Percentiles rank a stretch among this genome's conserved stretches.
Conservation (phyloP, 2,888 invertebrate genomes). For the Philereme transversata region DNA sequence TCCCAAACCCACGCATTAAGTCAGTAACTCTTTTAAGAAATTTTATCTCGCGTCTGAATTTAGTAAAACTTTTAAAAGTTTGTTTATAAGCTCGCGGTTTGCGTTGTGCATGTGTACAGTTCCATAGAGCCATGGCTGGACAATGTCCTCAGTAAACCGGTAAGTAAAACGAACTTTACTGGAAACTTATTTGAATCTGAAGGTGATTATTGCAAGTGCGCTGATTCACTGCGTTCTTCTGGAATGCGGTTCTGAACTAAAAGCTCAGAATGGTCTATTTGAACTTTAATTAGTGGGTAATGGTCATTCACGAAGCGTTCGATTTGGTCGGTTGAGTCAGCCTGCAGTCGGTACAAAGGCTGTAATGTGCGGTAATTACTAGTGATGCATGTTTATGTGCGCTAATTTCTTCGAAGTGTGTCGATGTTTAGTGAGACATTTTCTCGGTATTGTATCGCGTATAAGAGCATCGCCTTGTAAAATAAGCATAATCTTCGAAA, state of each 20-base stretch:
- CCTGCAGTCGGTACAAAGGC: conserved; percentile 40
- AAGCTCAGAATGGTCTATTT: conserved; percentile 34
- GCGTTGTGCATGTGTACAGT: conserved; percentile 61
- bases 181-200: conserved; percentile 55
- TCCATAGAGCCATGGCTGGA: conserved; percentile 67
- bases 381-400: conserved; percentile 55
- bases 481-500: too few relatives aligned
- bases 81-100: conserved; percentile 60
- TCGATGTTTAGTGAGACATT: conserved; percentile 50
- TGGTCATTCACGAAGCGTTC: conserved; percentile 18
- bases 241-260: conserved; percentile 25
- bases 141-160: conserved; percentile 76
- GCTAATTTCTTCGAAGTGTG: conserved; percentile 62
- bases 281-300: conserved; percentile 40
- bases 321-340: conserved; percentile 30
- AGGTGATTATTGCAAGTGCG: conserved; percentile 33
- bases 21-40: conserved; percentile 46
- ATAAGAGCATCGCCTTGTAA: too few relatives aligned
- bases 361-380: conserved; percentile 21
- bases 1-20: conserved; percentile 47
- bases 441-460: conserved; percentile 48
- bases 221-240: conserved; percentile 29
- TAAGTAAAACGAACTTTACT: conserved; percentile 74
- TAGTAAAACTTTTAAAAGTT: conserved; percentile 69
- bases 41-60: conserved; percentile 51